Percentiles rank a stretch among this genome's conserved stretches.
Evolutionary conservation across 2,797 vertebrate species (phyloP).

Genomic region (Siniperca undulata): DNA sequence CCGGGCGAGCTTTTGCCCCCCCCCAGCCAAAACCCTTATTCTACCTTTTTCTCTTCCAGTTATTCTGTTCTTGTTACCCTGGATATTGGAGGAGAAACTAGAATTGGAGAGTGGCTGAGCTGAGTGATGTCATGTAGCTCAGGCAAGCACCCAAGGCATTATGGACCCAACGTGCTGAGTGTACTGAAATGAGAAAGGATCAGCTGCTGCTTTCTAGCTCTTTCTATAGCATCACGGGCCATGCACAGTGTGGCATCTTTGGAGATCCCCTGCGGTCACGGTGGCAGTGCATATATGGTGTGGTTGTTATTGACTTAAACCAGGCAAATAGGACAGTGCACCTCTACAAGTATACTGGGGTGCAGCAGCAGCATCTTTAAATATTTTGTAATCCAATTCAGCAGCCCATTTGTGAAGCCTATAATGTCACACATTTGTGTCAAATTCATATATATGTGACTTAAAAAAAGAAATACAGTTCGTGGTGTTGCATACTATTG

Average conservation of each 20-base stretch:
- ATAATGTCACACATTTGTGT: not conserved
- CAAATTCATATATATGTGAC: not conserved
- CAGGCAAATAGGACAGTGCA: slow-evolving; percentile 28
- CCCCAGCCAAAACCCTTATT: slow-evolving; percentile 35
- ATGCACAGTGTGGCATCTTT: slow-evolving; percentile 50
- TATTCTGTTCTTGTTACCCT: slow-evolving; percentile 69
- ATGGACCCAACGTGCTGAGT: slow-evolving; percentile 76
- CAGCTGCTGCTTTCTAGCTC: slow-evolving; percentile 72
- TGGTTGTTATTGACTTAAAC: slow-evolving; percentile 29
- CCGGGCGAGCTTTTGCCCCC: slow-evolving; percentile 63
- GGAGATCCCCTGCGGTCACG: slow-evolving; percentile 36
- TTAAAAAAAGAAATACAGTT: not conserved
- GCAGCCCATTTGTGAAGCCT: not conserved
- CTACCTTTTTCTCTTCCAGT: slow-evolving; percentile 59
- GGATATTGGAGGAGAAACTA: slow-evolving; percentile 67
- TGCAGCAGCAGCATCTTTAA: slow-evolving; percentile 11
- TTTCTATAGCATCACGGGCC: slow-evolving; percentile 61
- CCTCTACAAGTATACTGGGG: not conserved
- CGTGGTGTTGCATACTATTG: not conserved
- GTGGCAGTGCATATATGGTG: slow-evolving; percentile 32
- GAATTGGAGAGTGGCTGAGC: slow-evolving; percentile 67
- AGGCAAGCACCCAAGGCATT: slow-evolving; percentile 79
- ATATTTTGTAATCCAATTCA: not conserved
- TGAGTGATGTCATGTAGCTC: slow-evolving; percentile 79
- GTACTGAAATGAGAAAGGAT: slow-evolving; percentile 79